Conservation (phyloP, 2,113 vertebrate genomes). For the Scomber colias region DNA sequence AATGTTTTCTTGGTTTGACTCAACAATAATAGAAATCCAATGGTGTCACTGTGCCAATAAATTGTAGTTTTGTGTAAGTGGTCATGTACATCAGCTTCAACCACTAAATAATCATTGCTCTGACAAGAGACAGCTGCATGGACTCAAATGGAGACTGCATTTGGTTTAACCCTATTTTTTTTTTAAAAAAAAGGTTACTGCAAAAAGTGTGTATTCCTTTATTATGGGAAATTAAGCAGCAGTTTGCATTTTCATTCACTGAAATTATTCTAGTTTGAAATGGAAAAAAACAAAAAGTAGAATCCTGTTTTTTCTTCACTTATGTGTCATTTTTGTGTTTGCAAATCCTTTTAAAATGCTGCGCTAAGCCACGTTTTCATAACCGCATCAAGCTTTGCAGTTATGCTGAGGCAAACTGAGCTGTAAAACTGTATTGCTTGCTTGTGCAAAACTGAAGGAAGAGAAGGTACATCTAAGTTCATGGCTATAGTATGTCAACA, state of each 20-base stretch:
- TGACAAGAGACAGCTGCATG: constrained; percentile 15
- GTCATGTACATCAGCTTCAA: constrained; percentile 25
- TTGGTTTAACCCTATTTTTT: constrained; percentile 18
- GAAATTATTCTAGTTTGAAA: not conserved
- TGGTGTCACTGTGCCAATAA: constrained; percentile 20
- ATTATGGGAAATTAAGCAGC: not conserved
- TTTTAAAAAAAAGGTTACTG: constrained; percentile 15
- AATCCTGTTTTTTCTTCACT: not conserved
- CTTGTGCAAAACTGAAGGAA: constrained; percentile 57
- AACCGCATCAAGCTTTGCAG: constrained; percentile 30
- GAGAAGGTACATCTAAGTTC: constrained; percentile 19
- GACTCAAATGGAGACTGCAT: not conserved
- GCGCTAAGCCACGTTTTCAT: constrained; percentile 24
- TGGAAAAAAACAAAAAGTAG: not conserved
- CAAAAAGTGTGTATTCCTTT: not conserved
- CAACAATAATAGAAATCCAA: not conserved
- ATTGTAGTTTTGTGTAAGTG: constrained; percentile 12
- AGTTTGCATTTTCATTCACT: not conserved
- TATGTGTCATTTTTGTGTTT: constrained; percentile 17
- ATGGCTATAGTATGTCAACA: constrained; percentile 3
- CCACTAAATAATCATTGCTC: constrained; percentile 26
- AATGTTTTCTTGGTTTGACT: constrained; percentile 1
- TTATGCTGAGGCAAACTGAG: constrained; percentile 64
- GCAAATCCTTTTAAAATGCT: constrained; percentile 53
- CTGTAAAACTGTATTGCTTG: constrained; percentile 49